Evolutionary conservation across 2,888 invertebrate species (phyloP).

Genomic region (Chironomus tentans): DNA sequence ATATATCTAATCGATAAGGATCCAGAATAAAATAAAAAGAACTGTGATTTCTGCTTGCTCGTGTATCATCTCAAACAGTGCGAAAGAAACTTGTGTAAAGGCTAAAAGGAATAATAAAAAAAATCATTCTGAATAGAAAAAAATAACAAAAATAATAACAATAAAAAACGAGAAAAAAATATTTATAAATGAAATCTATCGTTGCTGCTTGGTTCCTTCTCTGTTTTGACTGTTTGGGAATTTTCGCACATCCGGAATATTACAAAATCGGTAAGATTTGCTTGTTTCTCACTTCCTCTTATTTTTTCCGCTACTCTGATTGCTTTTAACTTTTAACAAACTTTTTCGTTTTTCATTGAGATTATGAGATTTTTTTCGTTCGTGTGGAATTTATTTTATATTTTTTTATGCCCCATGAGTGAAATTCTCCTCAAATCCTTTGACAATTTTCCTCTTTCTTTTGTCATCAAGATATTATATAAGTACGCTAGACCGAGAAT

Average conservation of each 20-base stretch:
- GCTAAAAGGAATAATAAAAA: background rate
- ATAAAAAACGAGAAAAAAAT: background rate
- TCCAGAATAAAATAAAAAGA: background rate
- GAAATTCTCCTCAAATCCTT: too few species aligned
- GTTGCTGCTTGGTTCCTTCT: background rate
- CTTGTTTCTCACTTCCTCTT: background rate
- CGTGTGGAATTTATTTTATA: background rate
- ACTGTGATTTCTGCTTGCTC: background rate
- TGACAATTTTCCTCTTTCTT: too few species aligned
- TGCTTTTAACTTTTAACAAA: background rate
- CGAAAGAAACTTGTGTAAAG: background rate
- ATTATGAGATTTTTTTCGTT: background rate
- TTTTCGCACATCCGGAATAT: background rate
- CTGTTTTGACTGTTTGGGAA: background rate
- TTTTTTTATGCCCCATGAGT: too few species aligned
- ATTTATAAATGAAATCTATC: constrained; percentile 7
- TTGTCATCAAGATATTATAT: too few species aligned
- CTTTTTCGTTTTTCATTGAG: background rate
- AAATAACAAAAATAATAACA: too few species aligned
- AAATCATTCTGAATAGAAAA: background rate
- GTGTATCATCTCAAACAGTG: background rate
- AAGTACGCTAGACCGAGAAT: too few species aligned
- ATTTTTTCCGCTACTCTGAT: background rate
- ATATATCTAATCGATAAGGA: background rate
- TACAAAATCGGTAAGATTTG: background rate